Percentiles rank a stretch among this genome's conserved stretches.
Conservation (phyloP, 2,113 vertebrate genomes). For the Brevimyrus niger region DNA sequence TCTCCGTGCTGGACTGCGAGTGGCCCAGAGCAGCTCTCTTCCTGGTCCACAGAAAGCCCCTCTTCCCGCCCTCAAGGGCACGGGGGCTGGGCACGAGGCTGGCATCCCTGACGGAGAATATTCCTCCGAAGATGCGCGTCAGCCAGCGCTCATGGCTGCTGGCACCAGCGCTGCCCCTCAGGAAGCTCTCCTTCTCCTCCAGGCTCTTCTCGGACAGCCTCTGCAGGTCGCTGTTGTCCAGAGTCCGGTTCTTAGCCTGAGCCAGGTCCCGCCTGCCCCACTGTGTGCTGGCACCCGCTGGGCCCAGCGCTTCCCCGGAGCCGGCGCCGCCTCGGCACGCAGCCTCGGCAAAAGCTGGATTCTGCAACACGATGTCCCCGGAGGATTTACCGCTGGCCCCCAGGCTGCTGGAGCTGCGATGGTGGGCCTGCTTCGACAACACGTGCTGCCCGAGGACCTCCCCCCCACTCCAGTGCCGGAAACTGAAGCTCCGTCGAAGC, state of each 20-base stretch:
- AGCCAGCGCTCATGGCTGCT: constrained; percentile 64
- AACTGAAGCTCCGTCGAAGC: constrained; percentile 79
- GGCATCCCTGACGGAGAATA: constrained; percentile 73
- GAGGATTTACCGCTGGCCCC: neutral
- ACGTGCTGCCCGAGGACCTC: constrained; percentile 56
- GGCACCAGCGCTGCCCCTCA: constrained; percentile 41
- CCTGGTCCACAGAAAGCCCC: constrained; percentile 60
- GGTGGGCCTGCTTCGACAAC: constrained; percentile 58
- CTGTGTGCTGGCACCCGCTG: constrained; percentile 59
- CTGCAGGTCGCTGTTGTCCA: constrained; percentile 87
- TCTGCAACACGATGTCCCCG: constrained; percentile 8
- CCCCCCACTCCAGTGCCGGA: constrained; percentile 70
- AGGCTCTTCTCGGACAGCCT: constrained; percentile 65
- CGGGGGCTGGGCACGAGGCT: constrained; percentile 44
- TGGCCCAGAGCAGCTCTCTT: constrained; percentile 44
- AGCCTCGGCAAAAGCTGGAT: constrained; percentile 27
- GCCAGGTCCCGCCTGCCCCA: constrained; percentile 70
- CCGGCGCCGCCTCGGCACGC: constrained; percentile 60
- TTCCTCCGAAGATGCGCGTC: constrained; percentile 82
- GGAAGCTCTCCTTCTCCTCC: constrained; percentile 40
- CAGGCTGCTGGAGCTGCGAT: constrained; percentile 58
- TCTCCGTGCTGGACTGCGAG: constrained; percentile 75
- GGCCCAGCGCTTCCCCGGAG: constrained; percentile 69
- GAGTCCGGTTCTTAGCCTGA: constrained; percentile 74
- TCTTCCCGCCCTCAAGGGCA: constrained; percentile 44